These are phyloP conservation scores for Dermolepida albohirtum DNA, from an alignment of 2,888 invertebrate species.

Conservation along the genomic window DNA sequence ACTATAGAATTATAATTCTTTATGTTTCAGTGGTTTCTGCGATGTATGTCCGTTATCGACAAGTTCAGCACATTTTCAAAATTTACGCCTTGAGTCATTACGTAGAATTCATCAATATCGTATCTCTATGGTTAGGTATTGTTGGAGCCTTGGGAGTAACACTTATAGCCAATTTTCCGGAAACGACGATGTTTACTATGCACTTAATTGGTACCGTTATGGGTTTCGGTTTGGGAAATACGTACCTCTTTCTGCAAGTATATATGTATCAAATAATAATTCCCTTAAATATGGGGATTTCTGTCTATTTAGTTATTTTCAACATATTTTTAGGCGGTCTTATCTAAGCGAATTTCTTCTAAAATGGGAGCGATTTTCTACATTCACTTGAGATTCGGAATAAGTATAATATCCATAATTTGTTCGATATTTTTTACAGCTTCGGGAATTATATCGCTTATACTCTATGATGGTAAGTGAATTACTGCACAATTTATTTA, in stretches of 20 bases:
- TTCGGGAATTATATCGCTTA: too few relatives aligned
- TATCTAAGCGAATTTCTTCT: too few relatives aligned
- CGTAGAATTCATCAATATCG: background rate
- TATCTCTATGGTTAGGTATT: conserved; percentile 43
- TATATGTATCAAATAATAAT: background rate
- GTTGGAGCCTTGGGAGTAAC: conserved; percentile 46
- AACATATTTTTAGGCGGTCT: too few relatives aligned
- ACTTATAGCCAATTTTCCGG: conserved; percentile 48
- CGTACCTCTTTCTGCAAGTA: conserved; percentile 46
- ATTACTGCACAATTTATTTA: too few relatives aligned
- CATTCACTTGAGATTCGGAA: too few relatives aligned
- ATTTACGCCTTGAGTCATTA: background rate
- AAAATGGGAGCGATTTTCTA: too few relatives aligned
- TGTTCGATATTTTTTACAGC: too few relatives aligned
- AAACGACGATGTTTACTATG: conserved; percentile 43
- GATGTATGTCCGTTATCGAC: conserved; percentile 44
- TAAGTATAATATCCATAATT: too few relatives aligned
- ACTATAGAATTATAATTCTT: background rate
- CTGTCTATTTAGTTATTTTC: too few relatives aligned
- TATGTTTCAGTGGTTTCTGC: conserved; percentile 43
- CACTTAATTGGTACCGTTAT: conserved; percentile 47
- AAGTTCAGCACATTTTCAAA: conserved; percentile 40
- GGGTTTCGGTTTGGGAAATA: conserved; percentile 43
- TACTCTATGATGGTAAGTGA: too few relatives aligned
- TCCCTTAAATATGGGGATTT: too few relatives aligned